These are phyloP conservation scores for Hermetia illucens DNA, from an alignment of 1,140 invertebrate genomes.

Conservation along the genomic window DNA sequence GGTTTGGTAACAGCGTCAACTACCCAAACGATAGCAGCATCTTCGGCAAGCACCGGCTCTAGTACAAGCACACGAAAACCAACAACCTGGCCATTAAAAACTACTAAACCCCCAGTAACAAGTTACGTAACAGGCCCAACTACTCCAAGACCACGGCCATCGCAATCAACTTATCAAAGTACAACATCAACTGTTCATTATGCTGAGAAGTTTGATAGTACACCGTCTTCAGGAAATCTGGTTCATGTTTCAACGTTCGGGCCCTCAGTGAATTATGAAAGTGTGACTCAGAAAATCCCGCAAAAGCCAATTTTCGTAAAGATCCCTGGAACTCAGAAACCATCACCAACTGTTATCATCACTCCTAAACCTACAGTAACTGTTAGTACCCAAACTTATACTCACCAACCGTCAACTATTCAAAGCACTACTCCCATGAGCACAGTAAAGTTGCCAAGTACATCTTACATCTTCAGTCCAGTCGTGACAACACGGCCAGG, in stretches of 20 bases:
- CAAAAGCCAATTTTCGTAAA: conserved; percentile 22
- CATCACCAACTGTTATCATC: conserved; percentile 39
- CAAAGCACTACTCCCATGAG: conserved; percentile 1
- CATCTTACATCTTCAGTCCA: conserved; percentile 38
- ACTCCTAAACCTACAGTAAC: conserved; percentile 42
- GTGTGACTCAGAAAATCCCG: background rate
- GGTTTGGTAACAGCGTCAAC: no score
- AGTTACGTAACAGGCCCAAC: conserved; percentile 41
- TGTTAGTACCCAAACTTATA: no score
- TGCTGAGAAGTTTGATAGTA: no score
- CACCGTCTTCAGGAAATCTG: no score
- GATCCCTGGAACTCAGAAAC: conserved; percentile 24
- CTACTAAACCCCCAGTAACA: conserved; percentile 37
- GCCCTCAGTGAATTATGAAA: background rate
- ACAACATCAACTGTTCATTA: no score
- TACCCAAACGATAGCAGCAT: background rate
- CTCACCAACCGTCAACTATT: no score
- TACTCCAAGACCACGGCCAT: conserved; percentile 20
- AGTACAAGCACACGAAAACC: conserved; percentile 18
- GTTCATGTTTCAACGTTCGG: background rate
- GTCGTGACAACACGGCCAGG: conserved; percentile 24
- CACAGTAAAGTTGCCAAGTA: conserved; percentile 27
- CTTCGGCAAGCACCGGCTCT: conserved; percentile 6
- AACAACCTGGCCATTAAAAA: conserved; percentile 7
- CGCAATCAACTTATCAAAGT: conserved; percentile 11